Conservation (phyloP, 2,888 invertebrate species). For the Cheilosia vernalis region DNA sequence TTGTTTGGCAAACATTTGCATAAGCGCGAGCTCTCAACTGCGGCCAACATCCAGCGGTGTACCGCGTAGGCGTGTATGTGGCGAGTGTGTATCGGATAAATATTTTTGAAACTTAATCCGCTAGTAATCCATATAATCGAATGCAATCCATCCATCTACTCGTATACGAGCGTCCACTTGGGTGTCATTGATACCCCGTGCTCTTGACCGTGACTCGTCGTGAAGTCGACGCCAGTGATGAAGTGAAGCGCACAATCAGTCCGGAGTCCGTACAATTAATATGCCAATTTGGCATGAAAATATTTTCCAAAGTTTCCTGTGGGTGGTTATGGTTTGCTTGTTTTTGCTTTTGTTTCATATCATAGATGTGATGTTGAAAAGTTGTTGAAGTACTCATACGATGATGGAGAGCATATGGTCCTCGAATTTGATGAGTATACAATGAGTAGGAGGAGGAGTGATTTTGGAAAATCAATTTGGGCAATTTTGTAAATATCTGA, state of each 20-base stretch:
- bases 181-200: constrained; percentile 38
- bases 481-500: not conserved
- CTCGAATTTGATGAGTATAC: not conserved
- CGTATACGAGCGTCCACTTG: constrained; percentile 35
- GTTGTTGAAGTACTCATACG: not conserved
- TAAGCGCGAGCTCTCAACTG: not conserved
- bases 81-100: constrained; percentile 35
- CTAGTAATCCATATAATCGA: constrained; percentile 30
- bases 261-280: constrained; percentile 27
- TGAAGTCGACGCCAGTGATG: not conserved
- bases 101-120: constrained; percentile 62
- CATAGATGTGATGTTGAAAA: not conserved
- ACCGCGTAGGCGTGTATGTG: not conserved
- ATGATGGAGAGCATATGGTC: not conserved
- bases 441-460: not conserved
- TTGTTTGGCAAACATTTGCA: constrained; percentile 50
- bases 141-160: constrained; percentile 52
- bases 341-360: not conserved
- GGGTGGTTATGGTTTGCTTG: not conserved
- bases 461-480: not conserved
- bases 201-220: constrained; percentile 51
- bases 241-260: not conserved
- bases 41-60: not conserved
- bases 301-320: not conserved
- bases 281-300: constrained; percentile 42